phyloP scores from a whole-genome alignment of 2,113 vertebrate species.

The Ictidomys tridecemlineatus region DNA sequence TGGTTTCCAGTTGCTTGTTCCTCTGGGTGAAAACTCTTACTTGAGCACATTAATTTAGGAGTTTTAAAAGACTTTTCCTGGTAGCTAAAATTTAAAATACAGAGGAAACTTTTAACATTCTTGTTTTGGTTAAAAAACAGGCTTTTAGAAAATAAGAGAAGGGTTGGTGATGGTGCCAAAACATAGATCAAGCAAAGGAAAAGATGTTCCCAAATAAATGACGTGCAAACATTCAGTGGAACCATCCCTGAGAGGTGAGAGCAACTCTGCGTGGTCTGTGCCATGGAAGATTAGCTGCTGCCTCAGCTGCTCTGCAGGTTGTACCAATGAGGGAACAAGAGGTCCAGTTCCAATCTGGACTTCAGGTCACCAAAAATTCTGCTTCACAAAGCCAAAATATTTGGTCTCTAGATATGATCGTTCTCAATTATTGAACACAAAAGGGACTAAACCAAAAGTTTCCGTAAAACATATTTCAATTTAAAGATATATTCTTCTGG shows the following conservation, averaged over 20 bases:
- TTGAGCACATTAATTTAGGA: neutral
- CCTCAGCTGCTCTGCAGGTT: neutral
- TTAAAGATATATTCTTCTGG: neutral
- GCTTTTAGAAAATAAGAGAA: neutral
- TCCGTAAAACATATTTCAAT: neutral
- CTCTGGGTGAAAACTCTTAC: neutral
- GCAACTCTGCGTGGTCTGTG: accelerated
- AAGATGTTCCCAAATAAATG: neutral
- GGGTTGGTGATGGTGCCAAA: neutral
- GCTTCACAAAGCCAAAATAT: neutral
- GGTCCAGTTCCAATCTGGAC: neutral
- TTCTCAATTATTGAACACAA: neutral
- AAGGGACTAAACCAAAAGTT: neutral
- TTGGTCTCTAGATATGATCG: neutral
- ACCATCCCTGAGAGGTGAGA: neutral
- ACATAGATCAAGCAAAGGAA: neutral
- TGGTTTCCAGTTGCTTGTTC: neutral
- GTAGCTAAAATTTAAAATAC: neutral
- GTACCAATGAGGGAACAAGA: neutral
- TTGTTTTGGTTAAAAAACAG: neutral
- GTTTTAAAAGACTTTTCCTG: neutral
- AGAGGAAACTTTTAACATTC: neutral
- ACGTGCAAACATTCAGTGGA: neutral
- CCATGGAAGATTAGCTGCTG: neutral
- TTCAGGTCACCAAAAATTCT: neutral